phyloP scores from a whole-genome alignment of 2,797 vertebrate species.

The Hippopotamyrus pictus region DNA sequence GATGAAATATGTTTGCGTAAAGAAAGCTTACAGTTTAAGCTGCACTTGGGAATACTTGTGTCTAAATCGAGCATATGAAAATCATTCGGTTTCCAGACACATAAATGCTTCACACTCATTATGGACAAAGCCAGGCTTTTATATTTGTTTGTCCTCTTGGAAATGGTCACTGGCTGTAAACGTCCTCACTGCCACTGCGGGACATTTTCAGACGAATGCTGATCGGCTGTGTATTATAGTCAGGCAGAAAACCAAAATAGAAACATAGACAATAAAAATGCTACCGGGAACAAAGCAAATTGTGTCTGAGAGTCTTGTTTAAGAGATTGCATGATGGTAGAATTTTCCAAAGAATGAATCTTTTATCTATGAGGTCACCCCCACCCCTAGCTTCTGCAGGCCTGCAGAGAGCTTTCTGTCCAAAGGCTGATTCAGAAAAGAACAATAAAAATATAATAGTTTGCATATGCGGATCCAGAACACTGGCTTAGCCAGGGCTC shows the following conservation, averaged over 20 bases:
- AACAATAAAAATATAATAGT: slow-evolving; percentile 11
- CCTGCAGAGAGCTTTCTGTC: neutral
- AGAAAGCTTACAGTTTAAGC: neutral
- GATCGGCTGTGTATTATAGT: neutral
- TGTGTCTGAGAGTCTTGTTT: neutral
- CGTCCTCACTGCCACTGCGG: neutral
- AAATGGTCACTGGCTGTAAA: neutral
- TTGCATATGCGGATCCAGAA: neutral
- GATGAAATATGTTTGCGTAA: neutral
- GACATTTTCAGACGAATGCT: neutral
- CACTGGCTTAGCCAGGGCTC: neutral
- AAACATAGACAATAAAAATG: neutral
- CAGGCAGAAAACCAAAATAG: neutral
- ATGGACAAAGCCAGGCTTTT: neutral
- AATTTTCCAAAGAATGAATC: neutral
- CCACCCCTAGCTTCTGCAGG: neutral
- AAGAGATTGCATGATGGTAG: neutral
- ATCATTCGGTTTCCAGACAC: neutral
- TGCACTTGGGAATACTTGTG: neutral
- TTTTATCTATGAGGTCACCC: neutral
- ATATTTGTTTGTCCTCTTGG: neutral
- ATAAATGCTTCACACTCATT: neutral
- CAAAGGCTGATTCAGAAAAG: neutral
- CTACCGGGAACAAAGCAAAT: neutral
- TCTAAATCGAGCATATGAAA: neutral